Percentiles rank a stretch among this genome's conserved stretches.
These are phyloP conservation scores for Apoderus coryli DNA, from an alignment of 2,888 invertebrate species.

Conservation along the genomic window DNA sequence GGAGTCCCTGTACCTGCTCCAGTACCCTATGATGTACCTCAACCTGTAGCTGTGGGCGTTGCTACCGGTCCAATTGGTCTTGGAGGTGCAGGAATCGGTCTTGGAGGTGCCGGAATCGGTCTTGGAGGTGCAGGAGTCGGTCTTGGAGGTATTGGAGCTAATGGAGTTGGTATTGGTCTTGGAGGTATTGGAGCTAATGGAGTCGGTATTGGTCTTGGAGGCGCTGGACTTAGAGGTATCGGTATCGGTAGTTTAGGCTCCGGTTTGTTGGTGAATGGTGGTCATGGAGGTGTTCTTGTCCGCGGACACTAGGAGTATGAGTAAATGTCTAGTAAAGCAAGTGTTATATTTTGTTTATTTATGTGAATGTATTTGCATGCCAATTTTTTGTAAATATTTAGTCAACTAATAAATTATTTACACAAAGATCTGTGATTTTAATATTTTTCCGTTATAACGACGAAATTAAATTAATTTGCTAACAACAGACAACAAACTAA, in stretches of 20 bases:
- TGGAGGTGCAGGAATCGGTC: constrained; percentile 8
- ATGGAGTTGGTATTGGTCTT: constrained; percentile 7
- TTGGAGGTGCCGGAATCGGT: constrained; percentile 9
- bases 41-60: constrained; percentile 17
- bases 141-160: constrained; percentile 14
- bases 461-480: no score
- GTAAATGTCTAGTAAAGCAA: no score
- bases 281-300: constrained; percentile 9
- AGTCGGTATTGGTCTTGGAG: constrained; percentile 13
- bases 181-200: constrained; percentile 7
- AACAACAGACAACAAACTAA: no score
- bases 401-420: no score
- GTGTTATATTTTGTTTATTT: constrained; percentile 1
- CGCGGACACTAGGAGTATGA: constrained; percentile 5
- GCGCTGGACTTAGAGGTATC: constrained; percentile 12
- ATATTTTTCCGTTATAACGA: no score
- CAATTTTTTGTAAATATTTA: no score
- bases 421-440: no score
- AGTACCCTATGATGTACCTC: constrained; percentile 20
- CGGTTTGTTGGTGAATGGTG: no score
- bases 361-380: no score
- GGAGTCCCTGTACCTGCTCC: constrained; percentile 25
- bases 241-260: constrained; percentile 9
- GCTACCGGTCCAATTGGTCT: constrained; percentile 10
- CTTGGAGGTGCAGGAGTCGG: constrained; percentile 12